phyloP scores from a whole-genome alignment of 2,797 vertebrate genomes.

The Cebuella pygmaea region DNA sequence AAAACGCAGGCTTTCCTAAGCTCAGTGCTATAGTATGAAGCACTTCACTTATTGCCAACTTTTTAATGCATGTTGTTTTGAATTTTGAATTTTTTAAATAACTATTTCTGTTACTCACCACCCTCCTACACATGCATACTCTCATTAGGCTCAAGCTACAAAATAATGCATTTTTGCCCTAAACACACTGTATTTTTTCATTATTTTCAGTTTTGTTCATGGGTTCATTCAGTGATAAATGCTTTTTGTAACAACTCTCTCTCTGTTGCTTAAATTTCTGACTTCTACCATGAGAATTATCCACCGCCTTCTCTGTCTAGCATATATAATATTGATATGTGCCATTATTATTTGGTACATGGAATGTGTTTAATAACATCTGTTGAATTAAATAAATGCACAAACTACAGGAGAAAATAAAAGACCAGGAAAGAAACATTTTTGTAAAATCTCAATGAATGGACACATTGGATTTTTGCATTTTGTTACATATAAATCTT shows the following conservation, averaged over 20 bases:
- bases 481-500: not conserved
- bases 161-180: not conserved
- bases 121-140: not conserved
- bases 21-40: not conserved
- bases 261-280: not conserved
- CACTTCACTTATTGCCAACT: not conserved
- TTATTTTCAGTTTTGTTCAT: not conserved
- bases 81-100: not conserved
- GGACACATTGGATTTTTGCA: slow-evolving; percentile 1
- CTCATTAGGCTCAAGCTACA: not conserved
- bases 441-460: slow-evolving; percentile 21
- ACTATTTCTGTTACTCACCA: not conserved
- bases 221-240: not conserved
- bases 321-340: slow-evolving; percentile 8
- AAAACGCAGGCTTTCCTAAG: not conserved
- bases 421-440: not conserved
- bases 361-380: not conserved
- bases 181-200: not conserved
- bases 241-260: not conserved
- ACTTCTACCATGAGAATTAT: not conserved
- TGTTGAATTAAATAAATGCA: slow-evolving; percentile 5
- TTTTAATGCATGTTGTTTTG: not conserved
- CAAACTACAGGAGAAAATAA: not conserved
- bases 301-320: not conserved
- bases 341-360: not conserved